Percentiles rank a stretch among this genome's conserved stretches.
Evolutionary conservation across 37 sponge, comb jelly and placozoan species (phyloP).

Genomic region (Ephydatia muelleri): DNA sequence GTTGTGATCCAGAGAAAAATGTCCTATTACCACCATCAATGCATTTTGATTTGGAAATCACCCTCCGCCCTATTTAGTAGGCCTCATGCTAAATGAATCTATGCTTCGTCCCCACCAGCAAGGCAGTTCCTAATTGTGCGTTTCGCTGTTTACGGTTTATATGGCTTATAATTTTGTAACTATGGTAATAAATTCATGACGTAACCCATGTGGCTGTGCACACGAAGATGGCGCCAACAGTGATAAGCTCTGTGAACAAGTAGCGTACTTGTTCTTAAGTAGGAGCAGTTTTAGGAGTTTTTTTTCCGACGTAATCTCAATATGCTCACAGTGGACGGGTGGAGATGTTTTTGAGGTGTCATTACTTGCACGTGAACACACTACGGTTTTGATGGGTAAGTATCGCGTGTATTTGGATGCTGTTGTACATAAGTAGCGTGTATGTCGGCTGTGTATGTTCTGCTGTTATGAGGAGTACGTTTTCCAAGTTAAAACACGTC

Average conservation of each 20-base stretch:
- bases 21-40: too few species aligned
- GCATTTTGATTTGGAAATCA: too few species aligned
- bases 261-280: not conserved
- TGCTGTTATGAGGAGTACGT: too few species aligned
- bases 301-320: not conserved
- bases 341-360: not conserved
- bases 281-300: not conserved
- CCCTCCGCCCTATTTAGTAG: too few species aligned
- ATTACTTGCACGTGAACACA: not conserved
- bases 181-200: not conserved
- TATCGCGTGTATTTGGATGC: not conserved
- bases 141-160: not conserved
- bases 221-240: not conserved
- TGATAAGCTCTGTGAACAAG: not conserved
- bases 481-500: too few species aligned
- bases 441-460: too few species aligned
- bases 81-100: too few species aligned
- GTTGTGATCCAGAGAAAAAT: too few species aligned
- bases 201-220: not conserved
- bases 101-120: too few species aligned
- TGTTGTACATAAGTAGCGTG: too few species aligned
- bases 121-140: too few species aligned
- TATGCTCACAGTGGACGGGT: not conserved
- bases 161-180: not conserved
- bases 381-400: not conserved